These are phyloP conservation scores for Hipposideros larvatus DNA, from an alignment of 2,797 vertebrate species.

Conservation along the genomic window DNA sequence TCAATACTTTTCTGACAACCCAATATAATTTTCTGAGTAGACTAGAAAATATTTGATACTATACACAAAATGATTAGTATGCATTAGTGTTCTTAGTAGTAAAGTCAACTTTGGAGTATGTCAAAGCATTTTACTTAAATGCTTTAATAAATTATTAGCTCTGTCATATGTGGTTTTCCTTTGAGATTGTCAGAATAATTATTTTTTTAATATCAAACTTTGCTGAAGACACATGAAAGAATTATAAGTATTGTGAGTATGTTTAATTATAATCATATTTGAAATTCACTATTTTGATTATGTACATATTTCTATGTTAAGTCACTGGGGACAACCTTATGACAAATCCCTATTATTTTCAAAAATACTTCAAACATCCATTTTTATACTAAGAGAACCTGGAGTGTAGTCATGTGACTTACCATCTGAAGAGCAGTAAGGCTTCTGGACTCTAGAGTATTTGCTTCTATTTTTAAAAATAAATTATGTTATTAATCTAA, in stretches of 20 bases:
- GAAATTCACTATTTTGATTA: slow-evolving; percentile 53
- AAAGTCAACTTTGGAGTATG: neutral
- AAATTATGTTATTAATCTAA: slow-evolving; percentile 40
- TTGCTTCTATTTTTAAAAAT: slow-evolving; percentile 10
- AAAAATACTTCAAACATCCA: slow-evolving; percentile 20
- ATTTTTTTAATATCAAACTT: slow-evolving; percentile 56
- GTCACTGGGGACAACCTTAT: neutral
- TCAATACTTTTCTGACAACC: too few relatives aligned
- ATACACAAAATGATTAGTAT: slow-evolving; percentile 14
- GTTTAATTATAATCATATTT: slow-evolving; percentile 44
- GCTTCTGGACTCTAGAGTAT: neutral
- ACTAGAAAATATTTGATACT: slow-evolving; percentile 21
- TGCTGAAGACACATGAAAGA: slow-evolving; percentile 49
- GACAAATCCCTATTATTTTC: neutral
- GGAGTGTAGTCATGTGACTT: neutral
- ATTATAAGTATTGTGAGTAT: slow-evolving; percentile 17
- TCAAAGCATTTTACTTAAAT: slow-evolving; percentile 40
- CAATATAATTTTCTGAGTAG: slow-evolving; percentile 15
- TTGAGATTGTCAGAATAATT: slow-evolving; percentile 59
- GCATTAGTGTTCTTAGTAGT: slow-evolving; percentile 36
- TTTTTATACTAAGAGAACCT: slow-evolving; percentile 19
- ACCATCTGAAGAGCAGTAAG: neutral
- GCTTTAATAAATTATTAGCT: slow-evolving; percentile 51
- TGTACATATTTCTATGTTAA: slow-evolving; percentile 27
- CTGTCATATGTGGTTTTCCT: slow-evolving; percentile 32